phyloP scores from a whole-genome alignment of 2,797 vertebrate species.

The Anguilla pacifica region DNA sequence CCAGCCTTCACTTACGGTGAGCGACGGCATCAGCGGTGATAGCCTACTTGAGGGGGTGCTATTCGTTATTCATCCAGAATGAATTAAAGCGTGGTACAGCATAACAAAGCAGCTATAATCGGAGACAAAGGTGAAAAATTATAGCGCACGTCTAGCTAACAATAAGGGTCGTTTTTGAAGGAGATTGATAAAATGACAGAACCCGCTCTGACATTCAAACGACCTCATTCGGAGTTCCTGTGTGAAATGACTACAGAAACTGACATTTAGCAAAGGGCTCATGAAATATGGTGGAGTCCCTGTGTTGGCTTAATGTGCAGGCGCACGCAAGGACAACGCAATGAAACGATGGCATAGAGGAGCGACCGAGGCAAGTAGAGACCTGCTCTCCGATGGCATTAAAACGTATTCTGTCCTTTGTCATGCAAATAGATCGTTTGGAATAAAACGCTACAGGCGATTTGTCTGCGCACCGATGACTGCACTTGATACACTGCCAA shows the following conservation, averaged over 20 bases:
- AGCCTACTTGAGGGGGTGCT: slow-evolving; percentile 52
- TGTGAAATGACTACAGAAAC: neutral
- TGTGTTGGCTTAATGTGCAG: neutral
- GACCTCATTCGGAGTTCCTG: neutral
- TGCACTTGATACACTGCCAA: neutral
- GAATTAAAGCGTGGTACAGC: neutral
- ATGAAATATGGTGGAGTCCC: neutral
- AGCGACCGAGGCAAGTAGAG: neutral
- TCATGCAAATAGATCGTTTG: neutral
- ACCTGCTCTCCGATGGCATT: neutral
- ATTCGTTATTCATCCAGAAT: neutral
- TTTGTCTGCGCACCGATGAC: neutral
- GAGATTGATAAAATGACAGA: neutral
- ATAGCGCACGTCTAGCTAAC: neutral
- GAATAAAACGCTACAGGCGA: neutral
- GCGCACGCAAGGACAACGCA: neutral
- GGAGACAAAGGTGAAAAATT: neutral
- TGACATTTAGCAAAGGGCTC: neutral
- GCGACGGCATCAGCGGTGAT: slow-evolving; percentile 57
- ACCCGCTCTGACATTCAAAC: neutral
- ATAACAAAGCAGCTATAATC: neutral
- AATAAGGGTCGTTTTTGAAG: neutral
- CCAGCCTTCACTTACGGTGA: slow-evolving; percentile 65
- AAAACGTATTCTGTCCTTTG: neutral
- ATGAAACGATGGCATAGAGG: neutral